Conservation (phyloP, 2,888 invertebrate species). For the Synergus umbraculus region DNA sequence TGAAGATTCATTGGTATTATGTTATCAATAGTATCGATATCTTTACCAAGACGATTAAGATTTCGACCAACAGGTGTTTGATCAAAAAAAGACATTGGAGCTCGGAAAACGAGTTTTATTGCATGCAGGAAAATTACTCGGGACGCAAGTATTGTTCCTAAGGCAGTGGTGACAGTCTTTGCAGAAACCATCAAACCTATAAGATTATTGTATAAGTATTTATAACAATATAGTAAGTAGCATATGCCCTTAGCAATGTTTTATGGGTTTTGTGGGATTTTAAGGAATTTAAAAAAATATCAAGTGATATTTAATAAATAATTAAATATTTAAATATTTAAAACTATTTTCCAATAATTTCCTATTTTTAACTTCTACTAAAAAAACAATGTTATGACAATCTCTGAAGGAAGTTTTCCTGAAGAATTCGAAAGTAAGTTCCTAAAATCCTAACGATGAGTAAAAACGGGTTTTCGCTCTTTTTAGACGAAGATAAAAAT, state of each 20-base stretch:
- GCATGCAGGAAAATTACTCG: constrained; percentile 80
- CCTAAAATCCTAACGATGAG: no score
- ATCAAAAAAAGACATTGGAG: constrained; percentile 85
- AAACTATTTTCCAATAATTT: no score
- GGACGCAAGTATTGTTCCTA: constrained; percentile 82
- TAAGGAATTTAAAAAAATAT: no score
- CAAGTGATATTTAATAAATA: no score
- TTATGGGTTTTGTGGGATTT: background rate
- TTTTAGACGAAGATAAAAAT: no score
- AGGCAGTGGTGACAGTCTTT: constrained; percentile 80
- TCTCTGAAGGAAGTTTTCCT: no score
- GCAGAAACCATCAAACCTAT: constrained; percentile 79
- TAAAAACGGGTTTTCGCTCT: no score
- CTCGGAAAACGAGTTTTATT: constrained; percentile 80
- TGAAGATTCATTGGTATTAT: constrained; percentile 80
- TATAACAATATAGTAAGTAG: background rate
- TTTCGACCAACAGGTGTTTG: constrained; percentile 84
- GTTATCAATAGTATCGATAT: constrained; percentile 83
- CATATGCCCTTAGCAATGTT: background rate
- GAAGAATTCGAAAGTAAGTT: background rate
- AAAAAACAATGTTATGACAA: no score
- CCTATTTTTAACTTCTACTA: no score
- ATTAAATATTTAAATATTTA: no score
- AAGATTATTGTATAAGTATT: background rate
- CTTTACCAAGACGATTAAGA: constrained; percentile 84